Evolutionary conservation across 2,888 invertebrate genomes (phyloP).

Genomic region (Drosophila acutilabella): DNA sequence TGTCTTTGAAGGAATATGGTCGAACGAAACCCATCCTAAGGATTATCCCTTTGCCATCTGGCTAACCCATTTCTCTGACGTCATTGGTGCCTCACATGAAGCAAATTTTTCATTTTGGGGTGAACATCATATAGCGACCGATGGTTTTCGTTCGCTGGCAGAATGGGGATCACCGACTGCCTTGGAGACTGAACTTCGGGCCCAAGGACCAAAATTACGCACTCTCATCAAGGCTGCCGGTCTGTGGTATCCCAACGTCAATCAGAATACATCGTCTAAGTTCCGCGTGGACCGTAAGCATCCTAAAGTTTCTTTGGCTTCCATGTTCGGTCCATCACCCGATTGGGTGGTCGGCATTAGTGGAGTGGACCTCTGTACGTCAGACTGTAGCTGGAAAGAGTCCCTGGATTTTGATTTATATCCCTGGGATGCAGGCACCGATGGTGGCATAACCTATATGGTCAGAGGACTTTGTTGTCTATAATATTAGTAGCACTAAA

Average conservation of each 20-base stretch:
- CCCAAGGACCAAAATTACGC: conserved; percentile 90
- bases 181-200: conserved; percentile 95
- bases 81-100: conserved; percentile 97
- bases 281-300: conserved; percentile 94
- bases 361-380: conserved; percentile 93
- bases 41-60: conserved; percentile 96
- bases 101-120: conserved; percentile 96
- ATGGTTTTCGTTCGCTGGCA: conserved; percentile 92
- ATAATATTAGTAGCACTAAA: background rate
- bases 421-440: conserved; percentile 98
- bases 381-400: conserved; percentile 96
- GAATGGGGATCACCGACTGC: conserved; percentile 92
- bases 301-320: conserved; percentile 94
- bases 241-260: conserved; percentile 95
- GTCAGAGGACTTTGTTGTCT: conserved; percentile 85
- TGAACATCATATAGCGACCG: conserved; percentile 93
- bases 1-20: conserved; percentile 97
- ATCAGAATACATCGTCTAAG: conserved; percentile 91
- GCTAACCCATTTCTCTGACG: conserved; percentile 98
- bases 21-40: conserved; percentile 97
- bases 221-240: conserved; percentile 96
- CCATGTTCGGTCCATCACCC: conserved; percentile 97
- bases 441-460: conserved; percentile 96
- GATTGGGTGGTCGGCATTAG: conserved; percentile 99
- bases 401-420: conserved; percentile 92